phyloP scores from a whole-genome alignment of 2,888 invertebrate species.

The Therioaphis trifolii region DNA sequence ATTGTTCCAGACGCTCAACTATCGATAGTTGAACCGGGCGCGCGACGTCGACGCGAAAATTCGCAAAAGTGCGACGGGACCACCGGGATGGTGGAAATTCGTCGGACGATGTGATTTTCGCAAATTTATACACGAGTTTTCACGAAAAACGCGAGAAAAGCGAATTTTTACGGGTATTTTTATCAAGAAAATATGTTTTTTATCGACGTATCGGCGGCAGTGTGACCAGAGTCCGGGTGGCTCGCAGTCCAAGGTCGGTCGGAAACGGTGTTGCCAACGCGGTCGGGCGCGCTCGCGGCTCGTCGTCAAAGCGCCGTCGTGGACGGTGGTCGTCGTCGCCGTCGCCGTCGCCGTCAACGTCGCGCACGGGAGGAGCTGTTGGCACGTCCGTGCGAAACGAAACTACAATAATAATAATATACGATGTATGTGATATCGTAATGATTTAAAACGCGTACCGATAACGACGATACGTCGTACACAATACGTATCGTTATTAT shows the following conservation, averaged over 20 bases:
- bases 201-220: conserved; percentile 42
- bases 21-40: conserved; percentile 45
- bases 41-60: neutral
- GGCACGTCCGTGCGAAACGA: conserved; percentile 12
- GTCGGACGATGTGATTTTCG: neutral
- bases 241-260: conserved; percentile 40
- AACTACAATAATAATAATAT: neutral
- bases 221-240: conserved; percentile 33
- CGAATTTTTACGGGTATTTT: conserved; percentile 10
- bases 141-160: neutral
- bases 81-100: neutral
- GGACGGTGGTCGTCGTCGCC: neutral
- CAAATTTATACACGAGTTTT: neutral
- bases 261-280: conserved; percentile 24
- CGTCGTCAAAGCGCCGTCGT: neutral
- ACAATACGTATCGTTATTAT: neutral
- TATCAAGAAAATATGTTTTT: conserved; percentile 44
- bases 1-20: conserved; percentile 56
- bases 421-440: no score
- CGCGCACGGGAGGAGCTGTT: no score
- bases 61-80: no score
- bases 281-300: neutral
- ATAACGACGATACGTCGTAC: no score
- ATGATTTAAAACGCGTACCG: no score
- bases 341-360: neutral